A percentile compares a stretch with the other conserved stretches of the same genome.
phyloP scores from a whole-genome alignment of 1,140 invertebrate genomes.

The Limonius californicus region DNA sequence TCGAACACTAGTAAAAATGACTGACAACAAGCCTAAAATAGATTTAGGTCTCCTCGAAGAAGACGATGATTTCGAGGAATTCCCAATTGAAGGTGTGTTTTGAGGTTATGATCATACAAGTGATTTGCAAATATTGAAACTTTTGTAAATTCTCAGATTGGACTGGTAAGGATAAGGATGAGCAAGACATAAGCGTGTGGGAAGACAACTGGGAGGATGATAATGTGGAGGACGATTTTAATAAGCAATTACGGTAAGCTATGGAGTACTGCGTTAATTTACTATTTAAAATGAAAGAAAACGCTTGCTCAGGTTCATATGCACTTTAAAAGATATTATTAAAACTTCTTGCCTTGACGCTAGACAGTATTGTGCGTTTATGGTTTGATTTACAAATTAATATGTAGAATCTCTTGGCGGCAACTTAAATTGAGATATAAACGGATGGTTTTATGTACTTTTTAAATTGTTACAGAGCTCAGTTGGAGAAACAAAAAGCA shows the following conservation, averaged over 20 bases:
- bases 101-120: slow-evolving; percentile 27
- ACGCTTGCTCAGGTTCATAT: too few relatives aligned
- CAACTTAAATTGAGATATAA: too few relatives aligned
- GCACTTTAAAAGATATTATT: background rate
- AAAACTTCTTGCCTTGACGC: background rate
- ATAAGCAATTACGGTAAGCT: slow-evolving; percentile 75
- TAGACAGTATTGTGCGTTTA: too few relatives aligned
- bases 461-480: slow-evolving; percentile 40
- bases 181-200: slow-evolving; percentile 95
- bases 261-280: too few relatives aligned
- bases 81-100: slow-evolving; percentile 86
- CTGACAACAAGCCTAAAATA: slow-evolving; percentile 60
- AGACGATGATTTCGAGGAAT: slow-evolving; percentile 99
- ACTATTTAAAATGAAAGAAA: too few relatives aligned
- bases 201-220: slow-evolving; percentile 99
- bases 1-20: slow-evolving; percentile 33
- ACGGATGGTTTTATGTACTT: too few relatives aligned
- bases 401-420: background rate
- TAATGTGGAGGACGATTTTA: slow-evolving; percentile 97
- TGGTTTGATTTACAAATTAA: background rate
- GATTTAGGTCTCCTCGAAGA: slow-evolving; percentile 93
- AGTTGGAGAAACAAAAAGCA: slow-evolving; percentile 43
- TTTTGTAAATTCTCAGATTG: slow-evolving; percentile 65
- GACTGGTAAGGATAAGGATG: slow-evolving; percentile 86
- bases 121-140: too few relatives aligned